Evolutionary conservation across 1,140 invertebrate species (phyloP).

Genomic region (Musca vetustissima): DNA sequence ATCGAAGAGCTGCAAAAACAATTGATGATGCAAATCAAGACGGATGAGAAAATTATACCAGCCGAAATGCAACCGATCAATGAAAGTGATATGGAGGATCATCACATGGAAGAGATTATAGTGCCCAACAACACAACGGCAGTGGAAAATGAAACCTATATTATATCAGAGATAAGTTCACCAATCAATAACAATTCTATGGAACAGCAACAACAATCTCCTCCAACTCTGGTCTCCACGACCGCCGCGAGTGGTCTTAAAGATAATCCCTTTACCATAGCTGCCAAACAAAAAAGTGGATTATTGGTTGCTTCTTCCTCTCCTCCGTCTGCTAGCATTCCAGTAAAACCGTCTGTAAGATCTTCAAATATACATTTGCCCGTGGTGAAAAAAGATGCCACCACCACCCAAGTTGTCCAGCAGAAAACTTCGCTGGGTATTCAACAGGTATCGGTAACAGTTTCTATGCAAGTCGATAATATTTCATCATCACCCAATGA

Average conservation of each 20-base stretch:
- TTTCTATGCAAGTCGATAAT: conserved; percentile 49
- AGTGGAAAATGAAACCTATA: too few species aligned
- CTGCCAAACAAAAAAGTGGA: too few species aligned
- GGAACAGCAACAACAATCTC: background rate
- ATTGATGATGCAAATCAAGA: conserved; percentile 12
- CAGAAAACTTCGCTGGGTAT: conserved; percentile 10
- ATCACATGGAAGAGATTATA: background rate
- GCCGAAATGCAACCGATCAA: background rate
- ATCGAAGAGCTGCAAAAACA: conserved; percentile 19
- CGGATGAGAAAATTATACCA: conserved; percentile 12
- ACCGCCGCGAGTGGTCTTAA: background rate
- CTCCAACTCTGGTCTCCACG: background rate
- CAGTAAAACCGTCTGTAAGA: too few species aligned
- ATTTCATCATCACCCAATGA: conserved; percentile 25
- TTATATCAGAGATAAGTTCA: too few species aligned
- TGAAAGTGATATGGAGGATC: too few species aligned
- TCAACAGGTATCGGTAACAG: conserved; percentile 45
- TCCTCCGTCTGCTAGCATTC: too few species aligned
- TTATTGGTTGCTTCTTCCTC: too few species aligned
- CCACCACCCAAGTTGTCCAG: background rate
- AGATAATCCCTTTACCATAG: too few species aligned
- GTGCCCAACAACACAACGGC: background rate
- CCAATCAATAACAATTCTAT: background rate
- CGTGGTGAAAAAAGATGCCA: background rate
- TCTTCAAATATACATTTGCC: too few species aligned